Percentiles rank a stretch among this genome's conserved stretches.
phyloP scores from a whole-genome alignment of 2,888 invertebrate species.

The Dynastes grantii region DNA sequence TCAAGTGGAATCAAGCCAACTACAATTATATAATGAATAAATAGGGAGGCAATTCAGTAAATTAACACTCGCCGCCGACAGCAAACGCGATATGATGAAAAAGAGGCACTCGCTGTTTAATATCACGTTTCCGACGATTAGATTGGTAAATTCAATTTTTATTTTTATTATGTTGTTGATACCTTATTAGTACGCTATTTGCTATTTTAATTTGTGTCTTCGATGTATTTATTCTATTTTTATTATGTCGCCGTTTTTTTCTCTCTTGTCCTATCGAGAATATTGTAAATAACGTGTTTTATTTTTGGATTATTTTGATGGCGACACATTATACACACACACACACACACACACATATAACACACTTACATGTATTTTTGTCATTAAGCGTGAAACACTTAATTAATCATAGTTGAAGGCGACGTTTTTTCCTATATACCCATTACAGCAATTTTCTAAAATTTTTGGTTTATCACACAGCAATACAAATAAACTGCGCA shows the following conservation, averaged over 20 bases:
- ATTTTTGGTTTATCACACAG: too few species aligned
- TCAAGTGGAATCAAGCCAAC: slow-evolving; percentile 51
- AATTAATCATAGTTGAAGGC: too few species aligned
- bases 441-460: too few species aligned
- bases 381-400: too few species aligned
- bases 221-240: background rate
- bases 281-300: slow-evolving; percentile 19
- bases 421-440: too few species aligned
- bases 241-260: background rate
- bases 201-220: background rate
- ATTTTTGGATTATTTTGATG: background rate
- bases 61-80: slow-evolving; percentile 11
- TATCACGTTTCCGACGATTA: slow-evolving; percentile 48
- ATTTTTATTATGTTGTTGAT: slow-evolving; percentile 6
- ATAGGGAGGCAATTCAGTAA: slow-evolving; percentile 28
- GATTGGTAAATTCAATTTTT: slow-evolving; percentile 46
- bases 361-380: too few species aligned
- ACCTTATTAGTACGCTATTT: background rate
- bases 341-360: too few species aligned
- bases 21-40: slow-evolving; percentile 51
- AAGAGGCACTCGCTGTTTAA: slow-evolving; percentile 51
- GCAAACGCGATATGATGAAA: slow-evolving; percentile 44
- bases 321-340: background rate
- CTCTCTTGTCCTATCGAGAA: background rate
- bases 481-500: too few species aligned